Evolutionary conservation across 2,113 vertebrate genomes (phyloP).

Genomic region (Sclerurus mexicanus): DNA sequence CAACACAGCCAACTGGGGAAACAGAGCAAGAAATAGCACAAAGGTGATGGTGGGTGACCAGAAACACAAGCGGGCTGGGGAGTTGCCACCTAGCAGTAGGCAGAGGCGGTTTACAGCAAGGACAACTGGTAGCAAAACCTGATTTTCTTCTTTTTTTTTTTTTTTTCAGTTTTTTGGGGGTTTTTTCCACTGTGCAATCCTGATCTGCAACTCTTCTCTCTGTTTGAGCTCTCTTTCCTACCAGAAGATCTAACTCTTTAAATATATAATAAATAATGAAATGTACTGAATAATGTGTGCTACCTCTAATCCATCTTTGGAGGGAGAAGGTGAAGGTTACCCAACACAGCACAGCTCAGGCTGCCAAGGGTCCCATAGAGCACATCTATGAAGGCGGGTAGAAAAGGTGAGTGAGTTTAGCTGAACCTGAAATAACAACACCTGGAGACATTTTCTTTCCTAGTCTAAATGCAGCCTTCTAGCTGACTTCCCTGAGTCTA

Average conservation of each 20-base stretch:
- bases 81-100: not conserved
- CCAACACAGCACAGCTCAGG: not conserved
- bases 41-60: not conserved
- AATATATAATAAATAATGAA: not conserved
- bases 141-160: too few relatives aligned
- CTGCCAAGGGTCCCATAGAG: not conserved
- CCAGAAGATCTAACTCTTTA: not conserved
- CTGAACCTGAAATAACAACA: not conserved
- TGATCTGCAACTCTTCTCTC: not conserved
- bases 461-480: not conserved
- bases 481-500: not conserved
- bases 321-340: not conserved
- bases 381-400: not conserved
- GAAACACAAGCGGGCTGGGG: not conserved
- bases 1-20: not conserved
- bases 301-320: not conserved
- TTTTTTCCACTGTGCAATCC: fast-evolving
- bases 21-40: constrained; percentile 12
- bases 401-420: constrained; percentile 15
- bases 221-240: not conserved
- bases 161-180: not conserved
- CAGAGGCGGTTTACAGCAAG: not conserved
- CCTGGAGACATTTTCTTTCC: not conserved
- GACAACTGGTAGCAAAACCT: not conserved
- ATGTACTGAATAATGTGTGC: not conserved